phyloP scores from a whole-genome alignment of 2,888 invertebrate species.

The Hemistola chrysoprasaria region DNA sequence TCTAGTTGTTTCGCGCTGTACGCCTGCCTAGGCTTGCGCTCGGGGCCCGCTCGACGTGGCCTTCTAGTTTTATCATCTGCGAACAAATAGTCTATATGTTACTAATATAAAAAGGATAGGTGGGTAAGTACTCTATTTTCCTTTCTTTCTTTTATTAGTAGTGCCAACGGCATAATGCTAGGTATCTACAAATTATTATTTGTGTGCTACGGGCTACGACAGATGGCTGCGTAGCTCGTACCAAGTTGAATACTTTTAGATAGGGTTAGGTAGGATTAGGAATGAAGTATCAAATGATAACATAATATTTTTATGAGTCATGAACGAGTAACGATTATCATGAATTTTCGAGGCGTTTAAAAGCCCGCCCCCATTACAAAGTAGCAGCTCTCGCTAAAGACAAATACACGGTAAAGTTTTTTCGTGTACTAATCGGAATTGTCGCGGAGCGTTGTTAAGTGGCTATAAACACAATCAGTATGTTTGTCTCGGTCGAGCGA shows the following conservation, averaged over 20 bases:
- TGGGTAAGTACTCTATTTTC: too few relatives aligned
- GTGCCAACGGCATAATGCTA: too few relatives aligned
- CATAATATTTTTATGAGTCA: too few relatives aligned
- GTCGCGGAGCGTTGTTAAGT: constrained; percentile 74
- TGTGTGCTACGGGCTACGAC: too few relatives aligned
- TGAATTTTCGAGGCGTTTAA: constrained; percentile 19
- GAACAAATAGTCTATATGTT: neutral
- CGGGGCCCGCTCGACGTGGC: constrained; percentile 93
- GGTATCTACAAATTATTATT: too few relatives aligned
- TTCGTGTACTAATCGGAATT: constrained; percentile 78
- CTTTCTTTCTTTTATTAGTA: too few relatives aligned
- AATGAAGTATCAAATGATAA: too few relatives aligned
- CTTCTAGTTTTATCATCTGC: constrained; percentile 91
- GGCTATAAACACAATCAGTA: constrained; percentile 79
- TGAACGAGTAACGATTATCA: constrained; percentile 11
- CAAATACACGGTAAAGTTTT: constrained; percentile 67
- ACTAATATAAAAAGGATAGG: too few relatives aligned
- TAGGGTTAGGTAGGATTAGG: too few relatives aligned
- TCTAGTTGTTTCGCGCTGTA: constrained; percentile 97
- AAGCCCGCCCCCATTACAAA: constrained; percentile 51
- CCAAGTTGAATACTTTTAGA: too few relatives aligned
- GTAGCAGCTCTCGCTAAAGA: constrained; percentile 67
- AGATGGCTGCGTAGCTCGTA: too few relatives aligned
- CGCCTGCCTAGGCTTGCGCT: constrained; percentile 97
- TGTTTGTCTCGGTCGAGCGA: constrained; percentile 72